Evolutionary conservation across 2,888 invertebrate genomes (phyloP).

Genomic region (Lypha dubia): DNA sequence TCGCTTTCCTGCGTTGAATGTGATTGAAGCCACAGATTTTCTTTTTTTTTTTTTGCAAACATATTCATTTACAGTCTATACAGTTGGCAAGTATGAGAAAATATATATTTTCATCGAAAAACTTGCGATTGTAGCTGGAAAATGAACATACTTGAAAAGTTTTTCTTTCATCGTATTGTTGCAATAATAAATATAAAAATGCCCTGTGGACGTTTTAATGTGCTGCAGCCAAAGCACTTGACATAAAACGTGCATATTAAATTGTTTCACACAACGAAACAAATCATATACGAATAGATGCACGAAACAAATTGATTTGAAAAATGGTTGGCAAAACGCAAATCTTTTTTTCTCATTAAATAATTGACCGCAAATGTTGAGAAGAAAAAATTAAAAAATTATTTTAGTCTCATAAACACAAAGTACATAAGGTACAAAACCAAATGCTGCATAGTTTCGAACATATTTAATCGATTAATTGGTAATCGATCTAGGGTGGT

Average conservation of each 20-base stretch:
- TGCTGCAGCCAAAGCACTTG: constrained; percentile 58
- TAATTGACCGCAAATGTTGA: constrained; percentile 55
- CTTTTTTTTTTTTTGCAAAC: constrained; percentile 2
- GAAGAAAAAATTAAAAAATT: constrained; percentile 32
- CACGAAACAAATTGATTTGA: constrained; percentile 36
- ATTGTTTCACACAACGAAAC: constrained; percentile 42
- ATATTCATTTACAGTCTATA: constrained; percentile 5
- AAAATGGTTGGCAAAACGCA: constrained; percentile 46
- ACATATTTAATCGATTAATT: too few relatives aligned
- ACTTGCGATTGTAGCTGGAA: constrained; percentile 16
- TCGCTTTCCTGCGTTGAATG: constrained; percentile 35
- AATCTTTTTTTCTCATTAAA: constrained; percentile 7
- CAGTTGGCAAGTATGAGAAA: constrained; percentile 24
- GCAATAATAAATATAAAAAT: constrained; percentile 46
- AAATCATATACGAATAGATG: constrained; percentile 3
- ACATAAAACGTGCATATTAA: constrained; percentile 69
- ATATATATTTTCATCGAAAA: neutral
- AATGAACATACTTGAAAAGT: constrained; percentile 38
- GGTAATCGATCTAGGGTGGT: too few relatives aligned
- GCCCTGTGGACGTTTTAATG: constrained; percentile 61
- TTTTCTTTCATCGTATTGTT: constrained; percentile 39
- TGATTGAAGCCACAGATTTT: constrained; percentile 47
- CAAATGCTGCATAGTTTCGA: too few relatives aligned
- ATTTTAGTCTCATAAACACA: constrained; percentile 5
- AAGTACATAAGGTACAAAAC: neutral